Base-by-base conservation (phyloP, 2,888 invertebrate species). In the Andrena hattorfiana region DNA sequence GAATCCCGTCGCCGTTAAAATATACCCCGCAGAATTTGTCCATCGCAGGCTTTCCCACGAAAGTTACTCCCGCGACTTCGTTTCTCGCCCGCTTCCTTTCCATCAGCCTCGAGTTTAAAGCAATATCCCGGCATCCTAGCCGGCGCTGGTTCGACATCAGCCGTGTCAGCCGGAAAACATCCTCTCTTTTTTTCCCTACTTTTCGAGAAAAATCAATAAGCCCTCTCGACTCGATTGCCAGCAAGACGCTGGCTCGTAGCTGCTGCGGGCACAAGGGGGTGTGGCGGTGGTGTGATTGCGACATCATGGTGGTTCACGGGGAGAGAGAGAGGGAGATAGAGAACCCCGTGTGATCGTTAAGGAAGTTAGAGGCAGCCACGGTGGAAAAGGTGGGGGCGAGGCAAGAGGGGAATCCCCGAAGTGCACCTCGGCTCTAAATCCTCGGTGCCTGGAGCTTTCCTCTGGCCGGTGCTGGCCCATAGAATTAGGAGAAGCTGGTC, bases 341-440 rank as follows among this genome's bases (percentile, higher is more conserved):
- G 30, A 2, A 13, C 13, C 26, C 20, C 69, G 67, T 59, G 42
- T 87, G 88, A 86, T 88, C 88, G 90, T 89, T 87, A 90, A 87
- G 78, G 81, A 82, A 81, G 56, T 51, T 16, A 4, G 66, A 74
- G 48, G 23, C 23, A n/a, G 28, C 4, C 54, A 20, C 49, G 49
- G 56, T 23, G 10, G 56, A n/a, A 4, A 26, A 42, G 13, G 32
- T 20, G 26, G 26, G 63, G 28, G 23, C 16, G 16, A 20, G 23
- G 28, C n/a, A 28, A 69, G 42, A 8, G 26, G 66, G 59, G 77
- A 84, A 89, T 92, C 92, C 90, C 91, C 78, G 82, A 92, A 90
- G 92, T 92, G 91, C 89, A 91, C 88, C 90, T 87, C 81, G 79
- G 87, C 76, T 87, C 85, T 87, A 89, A 90, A 90, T 89, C 91